These are phyloP conservation scores for Amphimedon queenslandica DNA, from an alignment of 37 sponge, comb jelly and placozoan species.

Conservation along the genomic window DNA sequence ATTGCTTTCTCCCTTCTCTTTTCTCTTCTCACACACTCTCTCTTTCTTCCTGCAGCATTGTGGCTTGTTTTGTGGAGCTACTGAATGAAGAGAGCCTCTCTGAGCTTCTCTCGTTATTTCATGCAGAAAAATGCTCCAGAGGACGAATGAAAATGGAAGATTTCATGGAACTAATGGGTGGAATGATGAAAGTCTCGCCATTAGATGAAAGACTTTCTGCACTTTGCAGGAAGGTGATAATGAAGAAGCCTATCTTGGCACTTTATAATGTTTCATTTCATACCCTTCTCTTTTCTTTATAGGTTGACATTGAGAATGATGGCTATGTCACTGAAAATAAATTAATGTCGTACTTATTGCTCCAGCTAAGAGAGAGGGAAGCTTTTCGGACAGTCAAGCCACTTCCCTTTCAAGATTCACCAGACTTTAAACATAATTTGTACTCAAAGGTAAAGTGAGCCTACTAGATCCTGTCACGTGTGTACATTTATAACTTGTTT, in stretches of 20 bases:
- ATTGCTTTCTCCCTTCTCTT: no score
- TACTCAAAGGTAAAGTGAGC: conserved; percentile 41
- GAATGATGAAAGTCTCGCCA: background rate
- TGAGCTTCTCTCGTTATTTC: no score
- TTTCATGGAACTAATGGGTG: no score
- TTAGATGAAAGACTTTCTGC: background rate
- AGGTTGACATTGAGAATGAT: conserved; percentile 75
- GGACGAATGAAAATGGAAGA: conserved; percentile 15
- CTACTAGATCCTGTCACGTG: background rate
- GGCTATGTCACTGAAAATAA: conserved; percentile 79
- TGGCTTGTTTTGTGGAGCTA: no score
- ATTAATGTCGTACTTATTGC: conserved; percentile 86
- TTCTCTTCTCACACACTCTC: no score
- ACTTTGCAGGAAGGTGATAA: no score
- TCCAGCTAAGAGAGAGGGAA: conserved; percentile 82
- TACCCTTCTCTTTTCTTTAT: background rate
- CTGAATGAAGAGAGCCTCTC: no score
- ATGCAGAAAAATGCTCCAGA: no score
- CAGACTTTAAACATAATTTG: conserved; percentile 29
- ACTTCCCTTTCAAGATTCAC: conserved; percentile 51
- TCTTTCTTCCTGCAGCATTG: no score
- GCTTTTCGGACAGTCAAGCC: conserved; percentile 13
- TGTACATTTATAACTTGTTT: background rate
- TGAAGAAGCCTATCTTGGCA: no score
- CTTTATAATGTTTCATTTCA: no score